Evolutionary conservation across 1,140 invertebrate genomes (phyloP).

Genomic region (Drosophila takahashii): DNA sequence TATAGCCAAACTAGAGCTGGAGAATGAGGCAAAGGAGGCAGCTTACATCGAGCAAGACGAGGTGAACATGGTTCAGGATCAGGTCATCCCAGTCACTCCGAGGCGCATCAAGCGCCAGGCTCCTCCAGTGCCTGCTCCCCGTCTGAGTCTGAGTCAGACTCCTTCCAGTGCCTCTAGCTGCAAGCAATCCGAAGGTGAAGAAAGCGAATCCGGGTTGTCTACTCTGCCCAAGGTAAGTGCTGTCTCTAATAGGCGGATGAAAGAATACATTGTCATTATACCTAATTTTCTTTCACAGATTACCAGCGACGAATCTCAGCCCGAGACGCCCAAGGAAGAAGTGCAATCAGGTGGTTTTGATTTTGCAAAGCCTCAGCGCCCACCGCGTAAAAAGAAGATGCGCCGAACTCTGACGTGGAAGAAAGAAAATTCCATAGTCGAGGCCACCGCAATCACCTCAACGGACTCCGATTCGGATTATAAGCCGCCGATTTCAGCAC

Average conservation of each 20-base stretch:
- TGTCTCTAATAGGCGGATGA: neutral
- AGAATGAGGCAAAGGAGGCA: conserved; percentile 41
- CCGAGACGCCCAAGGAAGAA: conserved; percentile 38
- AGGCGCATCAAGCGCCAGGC: conserved; percentile 55
- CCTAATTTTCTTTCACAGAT: conserved; percentile 34
- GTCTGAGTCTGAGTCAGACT: conserved; percentile 41
- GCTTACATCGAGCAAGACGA: conserved; percentile 54
- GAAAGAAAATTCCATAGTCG: conserved; percentile 76
- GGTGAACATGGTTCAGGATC: conserved; percentile 35
- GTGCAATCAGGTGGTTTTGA: conserved; percentile 45
- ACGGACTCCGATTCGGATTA: conserved; percentile 76
- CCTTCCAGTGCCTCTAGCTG: conserved; percentile 50
- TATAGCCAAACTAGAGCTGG: conserved; percentile 74
- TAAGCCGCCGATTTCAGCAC: conserved; percentile 15
- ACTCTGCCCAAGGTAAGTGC: conserved; percentile 71
- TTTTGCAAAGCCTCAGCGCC: conserved; percentile 62
- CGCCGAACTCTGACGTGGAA: conserved; percentile 79
- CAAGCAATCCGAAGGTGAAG: conserved; percentile 73
- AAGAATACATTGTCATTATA: neutral
- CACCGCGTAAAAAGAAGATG: conserved; percentile 82
- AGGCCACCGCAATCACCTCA: conserved; percentile 62
- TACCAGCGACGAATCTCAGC: conserved; percentile 77
- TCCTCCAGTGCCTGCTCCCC: conserved; percentile 62
- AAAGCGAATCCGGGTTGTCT: conserved; percentile 75
- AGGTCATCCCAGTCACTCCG: conserved; percentile 27